Conservation (phyloP, 2,888 invertebrate genomes). For the Eupithecia subfuscata region DNA sequence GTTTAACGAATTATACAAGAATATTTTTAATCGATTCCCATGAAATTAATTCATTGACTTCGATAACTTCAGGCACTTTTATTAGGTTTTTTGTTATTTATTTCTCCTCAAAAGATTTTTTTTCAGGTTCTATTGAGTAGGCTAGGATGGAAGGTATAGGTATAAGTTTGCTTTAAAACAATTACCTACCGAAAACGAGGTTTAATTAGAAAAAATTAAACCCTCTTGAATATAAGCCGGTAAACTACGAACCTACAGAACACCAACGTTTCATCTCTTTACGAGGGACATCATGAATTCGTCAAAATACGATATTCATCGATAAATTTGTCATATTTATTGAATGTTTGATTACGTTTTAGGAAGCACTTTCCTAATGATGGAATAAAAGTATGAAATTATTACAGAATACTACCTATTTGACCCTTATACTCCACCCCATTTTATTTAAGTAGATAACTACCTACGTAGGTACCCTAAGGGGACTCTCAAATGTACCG, state of each 20-base stretch:
- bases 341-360: too few relatives aligned
- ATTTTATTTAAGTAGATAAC: neutral
- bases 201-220: too few relatives aligned
- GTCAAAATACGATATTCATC: too few relatives aligned
- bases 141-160: too few relatives aligned
- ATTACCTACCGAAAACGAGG: too few relatives aligned
- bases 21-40: slow-evolving; percentile 39
- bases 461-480: neutral
- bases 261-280: too few relatives aligned
- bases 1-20: slow-evolving; percentile 28
- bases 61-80: slow-evolving; percentile 51
- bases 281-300: too few relatives aligned
- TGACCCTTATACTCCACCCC: neutral
- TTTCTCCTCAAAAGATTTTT: slow-evolving; percentile 35
- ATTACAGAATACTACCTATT: neutral
- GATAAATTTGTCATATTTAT: too few relatives aligned
- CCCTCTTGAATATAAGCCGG: too few relatives aligned
- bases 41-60: slow-evolving; percentile 70
- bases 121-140: too few relatives aligned
- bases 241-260: too few relatives aligned
- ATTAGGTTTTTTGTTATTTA: slow-evolving; percentile 51
- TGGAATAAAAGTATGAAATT: neutral
- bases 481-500: slow-evolving; percentile 24
- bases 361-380: neutral
- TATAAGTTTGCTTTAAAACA: too few relatives aligned